Evolutionary conservation across 2,113 vertebrate genomes (phyloP).

Genomic region (Ifrita kowaldi): DNA sequence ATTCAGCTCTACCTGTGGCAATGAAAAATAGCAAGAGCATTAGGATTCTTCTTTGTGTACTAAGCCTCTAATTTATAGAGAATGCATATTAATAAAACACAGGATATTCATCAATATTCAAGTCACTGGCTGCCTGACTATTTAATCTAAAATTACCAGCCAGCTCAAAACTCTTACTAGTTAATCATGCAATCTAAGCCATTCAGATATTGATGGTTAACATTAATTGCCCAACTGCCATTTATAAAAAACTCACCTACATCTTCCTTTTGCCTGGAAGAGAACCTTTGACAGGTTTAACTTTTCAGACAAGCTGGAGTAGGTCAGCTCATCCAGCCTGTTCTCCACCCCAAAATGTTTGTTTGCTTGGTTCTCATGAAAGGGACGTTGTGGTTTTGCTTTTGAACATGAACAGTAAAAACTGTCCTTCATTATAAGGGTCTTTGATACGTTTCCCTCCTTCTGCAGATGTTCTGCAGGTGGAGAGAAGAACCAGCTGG

Average conservation of each 20-base stretch:
- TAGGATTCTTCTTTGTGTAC: conserved; percentile 68
- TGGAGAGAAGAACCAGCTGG: background rate
- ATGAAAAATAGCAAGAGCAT: conserved; percentile 66
- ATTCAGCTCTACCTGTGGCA: conserved; percentile 67
- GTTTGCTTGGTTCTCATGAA: background rate
- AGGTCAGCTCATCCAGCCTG: background rate
- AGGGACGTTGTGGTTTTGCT: background rate
- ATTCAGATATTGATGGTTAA: conserved; percentile 63
- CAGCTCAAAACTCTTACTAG: conserved; percentile 65
- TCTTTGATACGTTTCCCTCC: background rate
- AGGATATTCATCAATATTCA: conserved; percentile 67
- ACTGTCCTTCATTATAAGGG: background rate
- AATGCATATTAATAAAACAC: conserved; percentile 69
- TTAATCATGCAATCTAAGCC: conserved; percentile 67
- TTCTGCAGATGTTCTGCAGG: background rate
- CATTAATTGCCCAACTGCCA: conserved; percentile 59
- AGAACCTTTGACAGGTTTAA: background rate
- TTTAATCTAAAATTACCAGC: conserved; percentile 69
- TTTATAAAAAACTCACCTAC: conserved; percentile 30
- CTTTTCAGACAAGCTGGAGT: background rate
- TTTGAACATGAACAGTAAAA: background rate
- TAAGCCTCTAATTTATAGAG: conserved; percentile 65
- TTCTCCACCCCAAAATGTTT: background rate
- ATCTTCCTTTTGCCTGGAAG: background rate
- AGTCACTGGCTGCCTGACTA: conserved; percentile 59